Evolutionary conservation across 92 coral and sea anemone genomes (phyloP), one percentile per base, ranked within the genome.

Genomic region (Zoanthus gigantus): DNA sequence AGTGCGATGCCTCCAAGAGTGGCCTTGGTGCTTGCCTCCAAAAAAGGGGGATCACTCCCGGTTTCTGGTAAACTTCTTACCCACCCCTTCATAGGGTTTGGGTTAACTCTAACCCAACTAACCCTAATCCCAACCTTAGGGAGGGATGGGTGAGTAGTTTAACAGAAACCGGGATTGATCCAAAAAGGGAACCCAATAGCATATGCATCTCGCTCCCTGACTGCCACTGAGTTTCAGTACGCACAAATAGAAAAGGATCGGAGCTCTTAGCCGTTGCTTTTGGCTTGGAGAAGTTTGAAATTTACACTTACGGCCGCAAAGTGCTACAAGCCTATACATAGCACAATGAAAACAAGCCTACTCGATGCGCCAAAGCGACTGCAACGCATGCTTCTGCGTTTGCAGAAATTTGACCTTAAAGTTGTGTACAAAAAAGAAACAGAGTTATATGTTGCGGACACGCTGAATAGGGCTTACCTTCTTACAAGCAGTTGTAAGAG

Each of bases 1-100:
- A 91, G 71, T 89, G 94, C 72, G 94, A 61, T 91, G 79, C 69
- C 69, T 61, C 16, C 69, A 4, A 61, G 69, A 61, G 69, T 61
- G 69, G 69, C 69, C 69, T 61, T 15, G 18, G 69, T 61, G 69
- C 45, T 17, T 56, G 45, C 30, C n/a, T 78, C 58, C 14, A 2
- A 48, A 0, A 42, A 73, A 4, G 5, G 67, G 67, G 18, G 56
- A 14, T 23, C 23, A 23, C 23, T 23, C 23, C 23, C 23, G 23
- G 23, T 23, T 23, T 23, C 23, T 23, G 23, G 23, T 23, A 23
- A 23, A 23, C 23, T 23, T 23, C 23, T 23, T 23, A 23, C 23
- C 23, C 23, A 23, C 23, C 23, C 23, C 23, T 23, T 23, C 23
- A 23, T 23, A 23, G 23, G 23, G 23, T 23, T 23, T 23, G 23